Conservation (phyloP, 2,888 invertebrate genomes). For the Petrophora chlorosata region DNA sequence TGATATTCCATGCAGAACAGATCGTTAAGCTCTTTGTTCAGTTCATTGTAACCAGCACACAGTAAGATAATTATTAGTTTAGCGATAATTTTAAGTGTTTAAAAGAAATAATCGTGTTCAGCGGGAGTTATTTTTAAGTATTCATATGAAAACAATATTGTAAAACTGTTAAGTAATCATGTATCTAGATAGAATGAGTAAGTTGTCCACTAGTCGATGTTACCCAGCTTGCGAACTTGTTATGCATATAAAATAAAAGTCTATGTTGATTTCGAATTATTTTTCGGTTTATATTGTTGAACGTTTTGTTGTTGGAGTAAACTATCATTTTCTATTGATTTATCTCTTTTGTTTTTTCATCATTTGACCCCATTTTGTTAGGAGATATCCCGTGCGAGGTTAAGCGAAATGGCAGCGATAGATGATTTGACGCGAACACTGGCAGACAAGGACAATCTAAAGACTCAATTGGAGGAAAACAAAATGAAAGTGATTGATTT, state of each 20-base stretch:
- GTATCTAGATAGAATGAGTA: conserved; percentile 78
- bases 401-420: conserved; percentile 67
- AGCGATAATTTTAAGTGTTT: conserved; percentile 78
- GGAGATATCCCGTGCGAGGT: conserved; percentile 71
- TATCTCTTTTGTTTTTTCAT: conserved; percentile 61
- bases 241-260: conserved; percentile 59
- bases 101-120: conserved; percentile 77
- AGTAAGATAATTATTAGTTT: conserved; percentile 76
- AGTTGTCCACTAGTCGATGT: conserved; percentile 80
- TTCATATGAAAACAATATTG: conserved; percentile 67
- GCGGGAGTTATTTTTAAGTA: conserved; percentile 80
- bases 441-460: conserved; percentile 63
- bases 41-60: conserved; percentile 73
- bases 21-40: conserved; percentile 52
- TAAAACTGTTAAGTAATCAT: conserved; percentile 81
- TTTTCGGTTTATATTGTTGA: conserved; percentile 71
- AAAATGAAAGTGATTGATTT: conserved; percentile 78
- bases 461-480: conserved; percentile 67
- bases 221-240: conserved; percentile 77
- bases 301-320: conserved; percentile 69
- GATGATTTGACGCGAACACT: conserved; percentile 64
- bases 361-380: conserved; percentile 62
- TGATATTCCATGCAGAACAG: conserved; percentile 57
- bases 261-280: conserved; percentile 65
- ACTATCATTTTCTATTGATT: conserved; percentile 53